phyloP scores from a whole-genome alignment of 2,888 invertebrate genomes.

The Ennomos fuscantarius region DNA sequence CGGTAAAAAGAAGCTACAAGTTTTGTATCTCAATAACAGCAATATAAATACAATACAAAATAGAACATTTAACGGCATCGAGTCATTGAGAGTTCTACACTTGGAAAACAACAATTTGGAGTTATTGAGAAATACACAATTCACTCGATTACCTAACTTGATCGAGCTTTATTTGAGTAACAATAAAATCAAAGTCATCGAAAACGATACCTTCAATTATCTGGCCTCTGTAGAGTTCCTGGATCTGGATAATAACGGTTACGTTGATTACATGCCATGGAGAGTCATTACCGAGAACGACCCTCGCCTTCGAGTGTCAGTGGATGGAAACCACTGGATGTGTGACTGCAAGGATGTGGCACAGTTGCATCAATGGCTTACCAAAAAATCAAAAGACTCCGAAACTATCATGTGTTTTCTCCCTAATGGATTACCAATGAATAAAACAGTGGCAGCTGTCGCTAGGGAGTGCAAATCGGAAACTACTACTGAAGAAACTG shows the following conservation, averaged over 20 bases:
- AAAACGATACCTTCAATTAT: slow-evolving; percentile 91
- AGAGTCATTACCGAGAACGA: slow-evolving; percentile 88
- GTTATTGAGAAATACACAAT: slow-evolving; percentile 90
- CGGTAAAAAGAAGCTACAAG: slow-evolving; percentile 92
- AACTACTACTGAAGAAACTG: slow-evolving; percentile 87
- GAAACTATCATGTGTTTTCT: slow-evolving; percentile 88
- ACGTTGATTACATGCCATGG: slow-evolving; percentile 91
- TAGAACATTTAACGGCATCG: slow-evolving; percentile 92
- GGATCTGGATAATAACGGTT: slow-evolving; percentile 91
- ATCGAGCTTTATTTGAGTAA: slow-evolving; percentile 91
- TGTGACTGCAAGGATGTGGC: slow-evolving; percentile 91
- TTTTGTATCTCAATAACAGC: slow-evolving; percentile 91
- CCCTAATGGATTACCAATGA: slow-evolving; percentile 79
- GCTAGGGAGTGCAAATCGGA: slow-evolving; percentile 86
- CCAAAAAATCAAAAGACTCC: slow-evolving; percentile 87
- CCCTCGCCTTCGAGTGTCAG: slow-evolving; percentile 88
- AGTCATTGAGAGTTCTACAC: slow-evolving; percentile 89
- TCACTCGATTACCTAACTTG: slow-evolving; percentile 89
- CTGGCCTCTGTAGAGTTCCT: slow-evolving; percentile 89
- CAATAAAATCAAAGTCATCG: slow-evolving; percentile 90
- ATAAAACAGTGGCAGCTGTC: slow-evolving; percentile 78
- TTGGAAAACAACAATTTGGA: slow-evolving; percentile 91
- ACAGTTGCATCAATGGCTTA: slow-evolving; percentile 89
- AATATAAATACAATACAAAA: slow-evolving; percentile 91
- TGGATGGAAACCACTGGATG: slow-evolving; percentile 93